Conservation (phyloP, 2,113 vertebrate species). For the Ptyas mucosa region DNA sequence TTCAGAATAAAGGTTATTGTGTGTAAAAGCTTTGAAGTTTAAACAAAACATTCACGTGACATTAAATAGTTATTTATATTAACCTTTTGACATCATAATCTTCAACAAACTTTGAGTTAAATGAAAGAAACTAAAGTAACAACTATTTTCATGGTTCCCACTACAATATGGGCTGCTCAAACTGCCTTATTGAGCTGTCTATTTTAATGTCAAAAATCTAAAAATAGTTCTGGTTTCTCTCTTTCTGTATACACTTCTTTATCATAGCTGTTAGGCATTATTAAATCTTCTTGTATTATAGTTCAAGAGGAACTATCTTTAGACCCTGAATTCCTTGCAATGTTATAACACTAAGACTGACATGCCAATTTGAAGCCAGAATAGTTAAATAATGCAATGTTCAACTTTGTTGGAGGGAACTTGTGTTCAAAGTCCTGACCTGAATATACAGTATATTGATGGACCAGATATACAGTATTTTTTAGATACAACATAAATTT, state of each 20-base stretch:
- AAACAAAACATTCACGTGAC: slow-evolving; percentile 57
- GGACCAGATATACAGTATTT: not conserved
- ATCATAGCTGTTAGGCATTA: slow-evolving; percentile 17
- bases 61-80: slow-evolving; percentile 58
- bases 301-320: slow-evolving; percentile 20
- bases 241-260: slow-evolving; percentile 25
- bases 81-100: slow-evolving; percentile 65
- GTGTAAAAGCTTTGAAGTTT: slow-evolving; percentile 61
- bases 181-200: slow-evolving; percentile 24
- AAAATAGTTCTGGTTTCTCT: slow-evolving; percentile 43
- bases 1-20: slow-evolving; percentile 51
- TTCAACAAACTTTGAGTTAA: slow-evolving; percentile 55
- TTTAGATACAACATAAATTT: not conserved
- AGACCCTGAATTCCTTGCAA: not conserved
- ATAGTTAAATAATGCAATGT: not conserved
- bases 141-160: slow-evolving; percentile 37
- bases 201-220: slow-evolving; percentile 36
- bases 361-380: not conserved
- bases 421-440: not conserved
- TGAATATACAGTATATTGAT: not conserved
- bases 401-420: too few relatives aligned
- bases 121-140: slow-evolving; percentile 49
- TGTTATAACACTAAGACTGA: not conserved
- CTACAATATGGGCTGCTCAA: slow-evolving; percentile 12
- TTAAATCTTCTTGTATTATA: slow-evolving; percentile 41